phyloP scores from a whole-genome alignment of 2,797 vertebrate genomes.

The Takifugu ocellatus region DNA sequence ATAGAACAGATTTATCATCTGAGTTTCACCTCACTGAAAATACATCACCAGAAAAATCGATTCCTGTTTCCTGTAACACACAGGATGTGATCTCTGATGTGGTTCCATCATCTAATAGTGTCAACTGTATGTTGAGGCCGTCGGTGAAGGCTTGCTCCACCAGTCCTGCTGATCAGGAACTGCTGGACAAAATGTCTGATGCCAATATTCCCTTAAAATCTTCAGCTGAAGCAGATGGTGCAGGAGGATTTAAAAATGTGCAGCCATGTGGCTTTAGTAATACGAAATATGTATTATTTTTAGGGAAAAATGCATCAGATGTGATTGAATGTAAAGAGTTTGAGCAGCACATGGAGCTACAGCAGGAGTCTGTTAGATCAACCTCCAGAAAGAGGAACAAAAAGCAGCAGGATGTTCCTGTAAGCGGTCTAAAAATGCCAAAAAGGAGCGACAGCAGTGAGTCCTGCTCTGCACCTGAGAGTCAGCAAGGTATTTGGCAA shows the following conservation, averaged over 20 bases:
- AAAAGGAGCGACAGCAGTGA: conserved; percentile 60
- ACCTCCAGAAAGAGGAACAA: conserved; percentile 74
- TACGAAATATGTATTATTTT: conserved; percentile 32
- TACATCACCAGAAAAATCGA: conserved; percentile 21
- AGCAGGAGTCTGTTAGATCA: conserved; percentile 44
- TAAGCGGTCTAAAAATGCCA: conserved; percentile 64
- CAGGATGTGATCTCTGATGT: conserved; percentile 10
- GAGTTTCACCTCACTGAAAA: conserved; percentile 12
- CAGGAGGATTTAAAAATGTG: conserved; percentile 12
- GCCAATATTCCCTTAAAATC: conserved; percentile 18
- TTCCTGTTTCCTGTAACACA: conserved; percentile 16
- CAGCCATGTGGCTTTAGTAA: conserved; percentile 27
- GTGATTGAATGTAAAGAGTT: conserved; percentile 38
- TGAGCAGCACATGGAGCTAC: conserved; percentile 22
- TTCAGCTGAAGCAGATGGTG: conserved; percentile 12
- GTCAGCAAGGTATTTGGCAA: conserved; percentile 27
- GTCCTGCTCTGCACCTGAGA: conserved; percentile 31
- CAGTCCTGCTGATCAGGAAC: conserved; percentile 12
- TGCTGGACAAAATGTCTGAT: conserved; percentile 2
- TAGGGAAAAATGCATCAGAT: conserved; percentile 18
- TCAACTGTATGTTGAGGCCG: conserved; percentile 20
- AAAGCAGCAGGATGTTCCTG: conserved; percentile 51
- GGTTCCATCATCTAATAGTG: conserved; percentile 11
- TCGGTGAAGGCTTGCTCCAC: conserved; percentile 12
- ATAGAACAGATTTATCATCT: conserved; percentile 10